Percentiles rank a stretch among this genome's conserved stretches.
Conservation (phyloP, 2,113 vertebrate species). For the Suricata suricatta region DNA sequence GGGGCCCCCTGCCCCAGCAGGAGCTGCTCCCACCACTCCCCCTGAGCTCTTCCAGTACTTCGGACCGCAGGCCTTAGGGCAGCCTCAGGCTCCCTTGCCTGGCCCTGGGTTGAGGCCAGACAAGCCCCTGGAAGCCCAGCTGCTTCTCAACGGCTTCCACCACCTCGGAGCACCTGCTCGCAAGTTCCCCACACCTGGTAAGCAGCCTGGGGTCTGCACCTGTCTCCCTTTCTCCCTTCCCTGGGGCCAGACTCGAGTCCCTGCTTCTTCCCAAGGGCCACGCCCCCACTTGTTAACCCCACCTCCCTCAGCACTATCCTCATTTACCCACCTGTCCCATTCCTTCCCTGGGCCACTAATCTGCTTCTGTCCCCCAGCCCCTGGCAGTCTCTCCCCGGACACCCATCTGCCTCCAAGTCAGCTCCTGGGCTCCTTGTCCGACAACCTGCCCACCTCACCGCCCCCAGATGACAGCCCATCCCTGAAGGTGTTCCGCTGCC, state of each 20-base stretch:
- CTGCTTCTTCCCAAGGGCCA: neutral
- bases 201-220: neutral
- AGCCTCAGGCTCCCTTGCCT: conserved; percentile 74
- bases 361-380: conserved; percentile 60
- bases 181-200: conserved; percentile 77
- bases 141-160: conserved; percentile 80
- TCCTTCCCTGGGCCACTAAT: neutral
- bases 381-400: conserved; percentile 74
- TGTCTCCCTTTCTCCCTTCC: no score
- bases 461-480: conserved; percentile 65
- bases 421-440: conserved; percentile 69
- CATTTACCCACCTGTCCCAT: neutral
- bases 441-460: conserved; percentile 64
- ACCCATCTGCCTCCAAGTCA: conserved; percentile 72
- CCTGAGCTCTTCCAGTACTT: conserved; percentile 81
- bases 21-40: conserved; percentile 52
- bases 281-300: neutral
- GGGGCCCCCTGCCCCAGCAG: conserved; percentile 56
- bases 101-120: conserved; percentile 71
- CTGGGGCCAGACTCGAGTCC: neutral
- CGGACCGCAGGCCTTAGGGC: conserved; percentile 74
- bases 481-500: conserved; percentile 80
- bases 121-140: conserved; percentile 76
- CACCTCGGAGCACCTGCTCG: conserved; percentile 61
- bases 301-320: neutral